Evolutionary conservation across 2,797 vertebrate genomes (phyloP).

Genomic region (Trematomus bernacchii): DNA sequence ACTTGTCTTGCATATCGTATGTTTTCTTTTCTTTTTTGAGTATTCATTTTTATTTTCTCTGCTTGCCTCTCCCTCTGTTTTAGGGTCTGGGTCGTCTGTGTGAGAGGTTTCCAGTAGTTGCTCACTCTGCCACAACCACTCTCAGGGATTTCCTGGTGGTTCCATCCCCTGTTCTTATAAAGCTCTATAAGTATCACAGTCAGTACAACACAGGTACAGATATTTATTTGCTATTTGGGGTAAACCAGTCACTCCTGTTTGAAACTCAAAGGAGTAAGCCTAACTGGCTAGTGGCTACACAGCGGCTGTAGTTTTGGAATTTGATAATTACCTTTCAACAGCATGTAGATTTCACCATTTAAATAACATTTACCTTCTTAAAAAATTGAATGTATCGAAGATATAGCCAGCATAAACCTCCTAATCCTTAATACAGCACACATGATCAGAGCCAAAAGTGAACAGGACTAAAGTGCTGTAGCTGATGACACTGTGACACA

Average conservation of each 20-base stretch:
- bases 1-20: neutral
- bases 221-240: neutral
- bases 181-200: conserved; percentile 97
- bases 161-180: conserved; percentile 95
- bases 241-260: neutral
- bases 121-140: conserved; percentile 92
- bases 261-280: neutral
- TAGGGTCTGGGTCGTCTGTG: conserved; percentile 95
- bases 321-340: neutral
- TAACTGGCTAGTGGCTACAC: too few species aligned
- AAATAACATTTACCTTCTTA: neutral
- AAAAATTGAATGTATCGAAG: neutral
- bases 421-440: neutral
- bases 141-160: conserved; percentile 95
- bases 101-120: conserved; percentile 94
- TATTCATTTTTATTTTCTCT: neutral
- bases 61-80: conserved; percentile 6
- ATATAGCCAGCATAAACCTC: neutral
- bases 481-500: conserved; percentile 14
- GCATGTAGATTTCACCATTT: neutral
- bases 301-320: neutral
- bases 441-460: neutral
- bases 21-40: neutral
- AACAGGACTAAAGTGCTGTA: conserved; percentile 10
- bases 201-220: conserved; percentile 91